Conservation (phyloP, 1,140 invertebrate genomes). For the Meloidogyne floridensis region DNA sequence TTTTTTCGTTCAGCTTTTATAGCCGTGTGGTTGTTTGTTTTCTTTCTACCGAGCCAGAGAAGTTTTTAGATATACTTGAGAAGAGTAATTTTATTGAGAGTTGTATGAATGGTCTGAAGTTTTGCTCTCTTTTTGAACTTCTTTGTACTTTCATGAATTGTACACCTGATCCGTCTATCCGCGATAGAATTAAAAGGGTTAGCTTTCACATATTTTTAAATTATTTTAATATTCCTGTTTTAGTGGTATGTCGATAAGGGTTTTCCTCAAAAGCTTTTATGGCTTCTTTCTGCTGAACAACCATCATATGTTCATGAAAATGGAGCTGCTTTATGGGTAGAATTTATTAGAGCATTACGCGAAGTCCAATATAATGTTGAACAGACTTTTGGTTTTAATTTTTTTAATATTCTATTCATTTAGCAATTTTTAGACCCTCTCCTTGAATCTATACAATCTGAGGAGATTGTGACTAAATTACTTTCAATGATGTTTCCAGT, state of each 20-base stretch:
- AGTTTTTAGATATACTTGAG: conserved; percentile 35
- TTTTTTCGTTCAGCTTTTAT: conserved; percentile 36
- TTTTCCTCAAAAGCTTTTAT: conserved; percentile 29
- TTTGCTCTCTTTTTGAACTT: conserved; percentile 38
- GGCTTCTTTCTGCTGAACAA: conserved; percentile 25
- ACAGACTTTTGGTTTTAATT: not conserved
- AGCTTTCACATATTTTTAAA: conserved; percentile 8
- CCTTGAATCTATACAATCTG: conserved; percentile 40
- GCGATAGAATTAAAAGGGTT: conserved; percentile 37
- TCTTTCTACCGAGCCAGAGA: conserved; percentile 41
- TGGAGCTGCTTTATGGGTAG: conserved; percentile 37
- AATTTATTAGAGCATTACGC: conserved; percentile 42
- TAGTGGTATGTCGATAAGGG: conserved; percentile 40
- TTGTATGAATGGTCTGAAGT: conserved; percentile 29
- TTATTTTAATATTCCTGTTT: conserved; percentile 23
- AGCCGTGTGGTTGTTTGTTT: conserved; percentile 33
- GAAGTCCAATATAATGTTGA: conserved; percentile 45
- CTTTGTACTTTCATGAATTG: conserved; percentile 43
- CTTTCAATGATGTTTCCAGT: conserved; percentile 39
- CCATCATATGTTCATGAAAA: conserved; percentile 41
- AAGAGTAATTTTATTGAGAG: conserved; percentile 39
- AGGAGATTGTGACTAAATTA: conserved; percentile 33
- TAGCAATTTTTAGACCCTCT: conserved; percentile 26
- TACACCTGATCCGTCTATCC: conserved; percentile 35
- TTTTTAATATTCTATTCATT: not conserved